These are phyloP conservation scores for Heterocephalus glaber DNA, from an alignment of 2,113 vertebrate species.

Conservation along the genomic window DNA sequence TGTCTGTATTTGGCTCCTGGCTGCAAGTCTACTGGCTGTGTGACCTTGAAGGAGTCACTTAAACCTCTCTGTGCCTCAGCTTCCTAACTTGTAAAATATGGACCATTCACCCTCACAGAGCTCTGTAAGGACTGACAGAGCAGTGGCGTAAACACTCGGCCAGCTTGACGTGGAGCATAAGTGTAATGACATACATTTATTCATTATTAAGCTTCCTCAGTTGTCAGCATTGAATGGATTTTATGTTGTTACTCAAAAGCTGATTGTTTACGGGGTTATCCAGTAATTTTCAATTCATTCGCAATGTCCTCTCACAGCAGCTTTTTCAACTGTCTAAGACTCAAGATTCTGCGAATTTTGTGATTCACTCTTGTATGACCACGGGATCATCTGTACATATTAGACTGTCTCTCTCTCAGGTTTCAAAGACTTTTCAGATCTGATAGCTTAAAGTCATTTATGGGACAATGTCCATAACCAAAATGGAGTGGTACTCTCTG, in stretches of 20 bases:
- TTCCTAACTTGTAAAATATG: background rate
- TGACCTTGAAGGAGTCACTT: background rate
- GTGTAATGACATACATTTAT: background rate
- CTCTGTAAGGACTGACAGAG: background rate
- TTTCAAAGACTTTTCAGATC: background rate
- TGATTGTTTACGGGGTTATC: background rate
- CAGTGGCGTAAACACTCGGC: background rate
- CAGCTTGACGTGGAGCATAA: background rate
- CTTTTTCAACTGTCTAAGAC: background rate
- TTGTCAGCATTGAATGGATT: background rate
- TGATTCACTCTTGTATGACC: background rate
- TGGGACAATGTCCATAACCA: background rate
- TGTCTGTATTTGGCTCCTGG: background rate
- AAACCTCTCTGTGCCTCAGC: background rate
- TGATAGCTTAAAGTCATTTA: background rate
- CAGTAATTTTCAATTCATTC: constrained; percentile 26
- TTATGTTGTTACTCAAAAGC: constrained; percentile 11
- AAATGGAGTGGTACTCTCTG: background rate
- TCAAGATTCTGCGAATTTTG: background rate
- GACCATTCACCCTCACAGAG: background rate
- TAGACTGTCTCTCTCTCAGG: background rate
- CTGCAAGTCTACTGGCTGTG: background rate
- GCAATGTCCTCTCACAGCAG: background rate
- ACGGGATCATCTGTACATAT: background rate
- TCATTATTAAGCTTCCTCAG: background rate